Evolutionary conservation across 2,113 vertebrate species (phyloP).

Genomic region (Chaetodon auriga): DNA sequence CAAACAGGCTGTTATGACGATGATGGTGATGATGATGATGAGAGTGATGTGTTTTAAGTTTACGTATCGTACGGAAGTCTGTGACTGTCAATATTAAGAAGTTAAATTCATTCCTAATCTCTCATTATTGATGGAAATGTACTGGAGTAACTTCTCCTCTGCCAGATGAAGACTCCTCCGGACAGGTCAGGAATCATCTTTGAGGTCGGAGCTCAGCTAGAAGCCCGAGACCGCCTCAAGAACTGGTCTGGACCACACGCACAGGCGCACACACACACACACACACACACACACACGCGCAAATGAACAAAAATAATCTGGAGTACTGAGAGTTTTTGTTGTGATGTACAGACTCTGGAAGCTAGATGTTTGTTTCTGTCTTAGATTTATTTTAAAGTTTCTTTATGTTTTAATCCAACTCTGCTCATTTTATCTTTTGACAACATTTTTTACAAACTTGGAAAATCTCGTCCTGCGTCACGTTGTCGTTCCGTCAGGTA

Average conservation of each 20-base stretch:
- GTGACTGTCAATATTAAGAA: too few relatives aligned
- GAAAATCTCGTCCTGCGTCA: background rate
- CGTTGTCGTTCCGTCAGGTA: slow-evolving; percentile 85
- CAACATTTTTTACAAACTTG: background rate
- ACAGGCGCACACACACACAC: background rate
- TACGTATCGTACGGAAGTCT: background rate
- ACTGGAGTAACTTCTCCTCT: background rate
- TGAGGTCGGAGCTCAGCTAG: slow-evolving; percentile 96
- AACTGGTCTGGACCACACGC: slow-evolving; percentile 88
- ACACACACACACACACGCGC: background rate
- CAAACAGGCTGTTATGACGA: too few relatives aligned
- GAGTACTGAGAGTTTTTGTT: too few relatives aligned
- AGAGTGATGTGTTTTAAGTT: background rate
- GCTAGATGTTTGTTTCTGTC: background rate
- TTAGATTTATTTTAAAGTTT: background rate
- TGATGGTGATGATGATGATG: background rate
- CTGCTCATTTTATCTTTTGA: too few relatives aligned
- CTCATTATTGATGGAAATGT: too few relatives aligned
- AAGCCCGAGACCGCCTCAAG: slow-evolving; percentile 96
- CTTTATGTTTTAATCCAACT: background rate
- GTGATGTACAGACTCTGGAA: background rate
- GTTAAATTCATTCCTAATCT: too few relatives aligned
- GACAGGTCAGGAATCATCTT: slow-evolving; percentile 96
- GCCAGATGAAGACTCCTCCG: slow-evolving; percentile 96
- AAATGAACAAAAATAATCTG: background rate